Percentiles rank a stretch among this genome's conserved stretches.
These are phyloP conservation scores for Drosophila bifasciata DNA, from an alignment of 1,140 invertebrate genomes.

Conservation along the genomic window DNA sequence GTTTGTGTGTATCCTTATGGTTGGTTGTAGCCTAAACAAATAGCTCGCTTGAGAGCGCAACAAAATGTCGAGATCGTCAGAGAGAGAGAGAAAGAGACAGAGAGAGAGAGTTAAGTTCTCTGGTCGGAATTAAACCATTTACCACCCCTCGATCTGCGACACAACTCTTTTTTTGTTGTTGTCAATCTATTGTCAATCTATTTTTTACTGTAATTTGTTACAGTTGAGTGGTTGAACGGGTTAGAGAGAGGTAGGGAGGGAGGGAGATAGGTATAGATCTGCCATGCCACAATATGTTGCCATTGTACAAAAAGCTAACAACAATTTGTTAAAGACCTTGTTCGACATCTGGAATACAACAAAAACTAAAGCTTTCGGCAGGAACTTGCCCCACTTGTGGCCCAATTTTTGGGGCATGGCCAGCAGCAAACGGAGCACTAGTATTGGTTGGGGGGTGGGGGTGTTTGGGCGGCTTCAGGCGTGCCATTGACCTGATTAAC, in stretches of 20 bases:
- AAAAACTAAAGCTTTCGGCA: constrained; percentile 18
- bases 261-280: no score
- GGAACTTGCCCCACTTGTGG: constrained; percentile 11
- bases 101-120: constrained; percentile 16
- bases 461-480: constrained; percentile 26
- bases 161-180: background rate
- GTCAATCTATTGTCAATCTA: background rate
- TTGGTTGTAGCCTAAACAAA: constrained; percentile 66
- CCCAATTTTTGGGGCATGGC: constrained; percentile 36
- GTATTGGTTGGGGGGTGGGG: no score
- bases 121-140: constrained; percentile 2
- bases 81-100: background rate
- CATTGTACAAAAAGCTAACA: constrained; percentile 12
- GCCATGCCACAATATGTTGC: constrained; percentile 5
- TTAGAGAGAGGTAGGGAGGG: no score
- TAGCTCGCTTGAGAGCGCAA: constrained; percentile 44
- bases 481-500: constrained; percentile 79
- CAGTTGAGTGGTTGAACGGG: background rate
- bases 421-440: background rate
- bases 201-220: constrained; percentile 18
- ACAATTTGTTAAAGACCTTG: constrained; percentile 31
- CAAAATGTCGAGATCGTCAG: constrained; percentile 35
- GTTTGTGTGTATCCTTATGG: constrained; percentile 26
- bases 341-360: constrained; percentile 9
- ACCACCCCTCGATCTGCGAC: constrained; percentile 4